Conservation (phyloP, 2,113 vertebrate species). For the Dermatemys mawii region DNA sequence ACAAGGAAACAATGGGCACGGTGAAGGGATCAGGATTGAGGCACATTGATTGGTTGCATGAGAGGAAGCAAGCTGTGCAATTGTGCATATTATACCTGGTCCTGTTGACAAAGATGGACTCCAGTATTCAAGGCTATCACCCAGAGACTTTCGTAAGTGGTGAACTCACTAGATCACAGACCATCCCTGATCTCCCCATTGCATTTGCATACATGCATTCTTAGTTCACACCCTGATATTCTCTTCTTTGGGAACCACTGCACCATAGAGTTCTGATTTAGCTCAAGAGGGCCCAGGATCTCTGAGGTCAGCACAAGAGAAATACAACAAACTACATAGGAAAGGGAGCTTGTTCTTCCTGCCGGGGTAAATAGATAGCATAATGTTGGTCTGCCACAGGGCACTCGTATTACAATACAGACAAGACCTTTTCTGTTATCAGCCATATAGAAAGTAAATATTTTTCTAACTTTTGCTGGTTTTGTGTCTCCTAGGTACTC, state of each 20-base stretch:
- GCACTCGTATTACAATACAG: background rate
- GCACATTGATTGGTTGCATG: background rate
- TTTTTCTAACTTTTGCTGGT: conserved; percentile 65
- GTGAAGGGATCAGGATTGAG: background rate
- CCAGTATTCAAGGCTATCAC: background rate
- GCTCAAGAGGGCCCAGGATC: background rate
- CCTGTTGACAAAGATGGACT: background rate
- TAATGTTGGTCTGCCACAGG: background rate
- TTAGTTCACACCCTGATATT: background rate
- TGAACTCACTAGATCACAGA: background rate
- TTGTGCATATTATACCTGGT: background rate
- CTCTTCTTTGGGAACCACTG: background rate
- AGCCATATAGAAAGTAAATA: conserved; percentile 49
- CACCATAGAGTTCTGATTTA: background rate
- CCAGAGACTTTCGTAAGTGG: conserved; percentile 14
- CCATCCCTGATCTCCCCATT: background rate
- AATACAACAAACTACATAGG: background rate
- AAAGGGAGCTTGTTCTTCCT: conserved; percentile 14
- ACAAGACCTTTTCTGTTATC: conserved; percentile 26
- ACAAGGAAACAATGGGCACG: background rate
- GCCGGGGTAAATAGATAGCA: background rate
- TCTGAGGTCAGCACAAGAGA: background rate
- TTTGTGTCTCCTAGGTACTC: conserved; percentile 9
- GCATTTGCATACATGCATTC: background rate
- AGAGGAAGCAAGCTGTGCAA: background rate